Base-by-base conservation (phyloP, 2,888 invertebrate species). In the Eristalinus aeneus region DNA sequence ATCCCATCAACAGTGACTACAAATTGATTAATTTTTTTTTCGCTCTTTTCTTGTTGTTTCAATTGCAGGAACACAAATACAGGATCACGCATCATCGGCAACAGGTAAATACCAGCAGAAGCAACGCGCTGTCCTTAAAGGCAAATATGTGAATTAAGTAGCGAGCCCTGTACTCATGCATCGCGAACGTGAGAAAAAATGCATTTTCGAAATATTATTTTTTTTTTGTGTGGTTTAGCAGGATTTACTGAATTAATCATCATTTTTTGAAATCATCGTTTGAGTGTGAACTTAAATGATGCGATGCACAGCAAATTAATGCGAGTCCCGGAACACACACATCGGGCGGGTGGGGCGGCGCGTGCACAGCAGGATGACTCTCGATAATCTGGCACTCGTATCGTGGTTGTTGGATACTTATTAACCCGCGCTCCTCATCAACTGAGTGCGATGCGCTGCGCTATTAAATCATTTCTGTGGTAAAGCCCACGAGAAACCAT, bases 181-280 rank as follows among this genome's bases (percentile, higher is more conserved):
- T n/a, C 8, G 16, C 0, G 16, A 16, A 46, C 16, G 46, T 23
- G 22, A 11, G 36, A 46, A 54, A 73, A 34, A 63, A 39, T 12
- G 11, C 9, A 56, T 22, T 56, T 39, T 39, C 39, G 6, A n/a
- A 54, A 22, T 20, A 11, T 22, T 74, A 23, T 5, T 10, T 61
- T 46, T 34, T 60, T 58, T 46, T 67, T 31, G 20, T 1, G 3
- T 56, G 16, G 16, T 8, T 63, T n/a, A 31, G 11, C 6, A 23
- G 63, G 63, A 67, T 73, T 20, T 36, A 79, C 58, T 32, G 64
- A 83, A 83, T 78, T 83, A 73, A 83, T 83, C 83, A 83, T 74
- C 36, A 74, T 79, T 65, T n/a, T 64, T 46, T 20, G 46, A 46
- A 73, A 64, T 79, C 46, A 64, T 61, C 65, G 64, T 36, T 64